Conservation (phyloP, 2,797 vertebrate species). For the Eulemur mongoz region DNA sequence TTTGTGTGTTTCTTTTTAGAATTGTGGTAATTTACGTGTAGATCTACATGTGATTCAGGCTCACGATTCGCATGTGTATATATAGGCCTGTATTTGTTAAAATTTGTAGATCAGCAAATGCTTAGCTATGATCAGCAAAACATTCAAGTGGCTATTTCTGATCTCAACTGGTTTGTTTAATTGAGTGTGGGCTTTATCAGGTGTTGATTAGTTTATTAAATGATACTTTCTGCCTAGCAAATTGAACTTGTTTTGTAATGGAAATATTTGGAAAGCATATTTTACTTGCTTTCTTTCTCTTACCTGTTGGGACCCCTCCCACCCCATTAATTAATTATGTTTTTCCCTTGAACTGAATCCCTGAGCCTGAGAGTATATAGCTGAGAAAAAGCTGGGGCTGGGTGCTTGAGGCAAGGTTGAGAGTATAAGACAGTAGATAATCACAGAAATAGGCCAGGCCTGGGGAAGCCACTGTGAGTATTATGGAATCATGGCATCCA, state of each 20-base stretch:
- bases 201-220: conserved; percentile 18
- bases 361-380: not conserved
- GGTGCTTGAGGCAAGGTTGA: not conserved
- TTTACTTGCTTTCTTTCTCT: conserved; percentile 35
- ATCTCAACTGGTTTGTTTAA: not conserved
- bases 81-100: not conserved
- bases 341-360: not conserved
- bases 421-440: not conserved
- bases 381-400: not conserved
- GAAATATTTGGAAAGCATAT: not conserved
- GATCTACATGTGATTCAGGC: not conserved
- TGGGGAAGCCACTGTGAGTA: not conserved
- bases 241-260: not conserved
- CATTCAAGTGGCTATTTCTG: not conserved
- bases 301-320: not conserved
- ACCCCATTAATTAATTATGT: not conserved
- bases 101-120: not conserved
- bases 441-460: not conserved
- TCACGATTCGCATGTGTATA: not conserved
- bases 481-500: accelerated
- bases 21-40: not conserved
- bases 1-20: conserved; percentile 36
- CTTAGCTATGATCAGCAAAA: not conserved
- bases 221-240: not conserved
- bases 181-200: not conserved